A percentile compares a stretch with the other conserved stretches of the same genome.
Conservation (phyloP, 2,888 invertebrate species). For the Gandaritis pyraliata region DNA sequence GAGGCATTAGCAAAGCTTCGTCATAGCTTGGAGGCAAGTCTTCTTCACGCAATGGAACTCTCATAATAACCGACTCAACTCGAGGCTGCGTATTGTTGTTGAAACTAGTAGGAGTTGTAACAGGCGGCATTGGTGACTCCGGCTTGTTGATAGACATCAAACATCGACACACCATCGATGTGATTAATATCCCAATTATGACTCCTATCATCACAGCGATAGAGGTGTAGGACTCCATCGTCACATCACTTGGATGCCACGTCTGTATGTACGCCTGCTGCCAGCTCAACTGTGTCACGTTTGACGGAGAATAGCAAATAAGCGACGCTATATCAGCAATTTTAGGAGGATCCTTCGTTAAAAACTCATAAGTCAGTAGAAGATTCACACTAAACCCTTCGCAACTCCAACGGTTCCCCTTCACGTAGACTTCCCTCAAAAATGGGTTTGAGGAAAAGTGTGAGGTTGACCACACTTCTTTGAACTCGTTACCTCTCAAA, state of each 20-base stretch:
- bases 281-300: conserved; percentile 88
- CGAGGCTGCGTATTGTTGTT: conserved; percentile 59
- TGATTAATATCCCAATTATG: conserved; percentile 81
- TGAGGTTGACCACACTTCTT: conserved; percentile 84
- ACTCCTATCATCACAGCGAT: conserved; percentile 81
- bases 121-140: conserved; percentile 61
- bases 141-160: conserved; percentile 72
- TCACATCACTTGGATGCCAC: conserved; percentile 81
- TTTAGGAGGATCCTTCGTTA: conserved; percentile 83
- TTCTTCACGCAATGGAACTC: conserved; percentile 66
- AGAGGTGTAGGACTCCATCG: conserved; percentile 79
- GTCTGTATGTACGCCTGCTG: conserved; percentile 86
- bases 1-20: conserved; percentile 90
- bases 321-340: conserved; percentile 72
- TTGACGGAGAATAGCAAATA: conserved; percentile 87
- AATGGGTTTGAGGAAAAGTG: conserved; percentile 86
- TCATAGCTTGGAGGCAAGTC: conserved; percentile 89
- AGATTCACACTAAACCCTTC: conserved; percentile 86
- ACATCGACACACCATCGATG: conserved; percentile 83
- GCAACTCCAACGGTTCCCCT: conserved; percentile 91
- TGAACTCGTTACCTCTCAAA: conserved; percentile 89
- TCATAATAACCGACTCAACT: conserved; percentile 62
- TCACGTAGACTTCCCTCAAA: conserved; percentile 84
- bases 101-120: conserved; percentile 71
- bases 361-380: conserved; percentile 84